phyloP scores from a whole-genome alignment of 2,797 vertebrate species.

The Lagocephalus sceleratus region DNA sequence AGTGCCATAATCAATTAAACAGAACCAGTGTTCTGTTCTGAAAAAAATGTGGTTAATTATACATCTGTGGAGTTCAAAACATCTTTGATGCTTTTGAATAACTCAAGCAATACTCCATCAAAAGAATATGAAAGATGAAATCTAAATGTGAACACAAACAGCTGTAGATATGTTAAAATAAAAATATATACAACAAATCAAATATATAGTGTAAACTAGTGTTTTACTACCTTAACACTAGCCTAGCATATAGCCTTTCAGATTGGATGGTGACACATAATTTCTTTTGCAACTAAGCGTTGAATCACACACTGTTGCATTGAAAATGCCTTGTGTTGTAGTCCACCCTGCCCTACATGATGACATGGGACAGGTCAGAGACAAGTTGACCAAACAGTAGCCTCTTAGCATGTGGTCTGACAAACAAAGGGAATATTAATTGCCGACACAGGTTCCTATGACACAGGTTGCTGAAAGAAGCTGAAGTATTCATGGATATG shows the following conservation, averaged over 20 bases:
- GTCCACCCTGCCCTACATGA: background rate
- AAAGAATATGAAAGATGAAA: too few relatives aligned
- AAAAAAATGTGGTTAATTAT: too few relatives aligned
- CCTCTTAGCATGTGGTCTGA: conserved; percentile 52
- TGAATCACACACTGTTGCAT: background rate
- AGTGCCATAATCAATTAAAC: background rate
- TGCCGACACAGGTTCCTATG: conserved; percentile 50
- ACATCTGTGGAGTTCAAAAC: too few relatives aligned
- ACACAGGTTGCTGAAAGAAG: conserved; percentile 45
- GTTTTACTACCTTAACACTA: too few relatives aligned
- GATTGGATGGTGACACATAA: background rate
- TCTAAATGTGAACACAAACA: too few relatives aligned
- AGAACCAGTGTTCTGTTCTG: too few relatives aligned
- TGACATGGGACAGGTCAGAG: conserved; percentile 41
- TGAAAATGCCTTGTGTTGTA: background rate
- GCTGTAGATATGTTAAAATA: too few relatives aligned
- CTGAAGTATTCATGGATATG: conserved; percentile 66
- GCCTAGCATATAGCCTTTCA: too few relatives aligned
- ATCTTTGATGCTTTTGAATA: too few relatives aligned
- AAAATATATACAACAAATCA: too few relatives aligned
- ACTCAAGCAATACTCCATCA: too few relatives aligned
- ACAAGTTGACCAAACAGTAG: conserved; percentile 53
- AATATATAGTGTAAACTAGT: too few relatives aligned
- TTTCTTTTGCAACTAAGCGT: background rate
- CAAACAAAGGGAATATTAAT: conserved; percentile 63